Base-by-base conservation (phyloP, 2,888 invertebrate genomes). In the Cephus sareptanus region DNA sequence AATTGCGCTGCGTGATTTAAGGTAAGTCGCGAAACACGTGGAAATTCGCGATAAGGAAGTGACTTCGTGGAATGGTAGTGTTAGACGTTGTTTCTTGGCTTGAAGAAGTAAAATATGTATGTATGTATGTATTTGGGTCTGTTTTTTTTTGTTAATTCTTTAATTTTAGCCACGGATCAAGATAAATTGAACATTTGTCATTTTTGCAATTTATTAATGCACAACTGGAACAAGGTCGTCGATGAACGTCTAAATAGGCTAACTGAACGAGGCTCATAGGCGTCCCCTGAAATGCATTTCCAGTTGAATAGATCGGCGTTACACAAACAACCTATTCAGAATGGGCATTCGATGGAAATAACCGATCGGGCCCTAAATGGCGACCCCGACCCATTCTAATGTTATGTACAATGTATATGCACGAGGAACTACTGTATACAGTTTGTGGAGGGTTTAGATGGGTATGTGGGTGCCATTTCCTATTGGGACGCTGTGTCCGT, bases 1-100 rank as follows among this genome's bases (percentile, higher is more conserved):
- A 89, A 89, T 89, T 89, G 87, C 88, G 75, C 83, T 80, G 81
- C 56, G 81, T 81, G 83, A 81, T 82, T 82, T 80, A 80, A 81
- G 76, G 81, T 37, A 33, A 37, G 74, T 40, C 75, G 73, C 68
- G 70, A 73, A 73, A 77, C 81, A 76, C 77, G 80, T 69, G 80
- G 73, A 80, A 80, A 75, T 77, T 79, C 77, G 77, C 73, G 79
- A 80, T 80, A 80, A 79, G 80, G 79, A 80, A 56, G 56, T 9
- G 56, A 23, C 56, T 56, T 56, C 23, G 23, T 23, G 56, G 56
- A 9, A 56, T 23, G 2, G 56, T 2, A 6, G 56, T 23, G 56
- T 23, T 56, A 23, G 56, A 56, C 9, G 56, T 23, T 40, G 40
- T 23, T 56, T 56, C 23, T 40, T 40, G 23, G 6, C 56, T 15